Evolutionary conservation across 2,797 vertebrate species (phyloP).

Genomic region (Thamnophis elegans): DNA sequence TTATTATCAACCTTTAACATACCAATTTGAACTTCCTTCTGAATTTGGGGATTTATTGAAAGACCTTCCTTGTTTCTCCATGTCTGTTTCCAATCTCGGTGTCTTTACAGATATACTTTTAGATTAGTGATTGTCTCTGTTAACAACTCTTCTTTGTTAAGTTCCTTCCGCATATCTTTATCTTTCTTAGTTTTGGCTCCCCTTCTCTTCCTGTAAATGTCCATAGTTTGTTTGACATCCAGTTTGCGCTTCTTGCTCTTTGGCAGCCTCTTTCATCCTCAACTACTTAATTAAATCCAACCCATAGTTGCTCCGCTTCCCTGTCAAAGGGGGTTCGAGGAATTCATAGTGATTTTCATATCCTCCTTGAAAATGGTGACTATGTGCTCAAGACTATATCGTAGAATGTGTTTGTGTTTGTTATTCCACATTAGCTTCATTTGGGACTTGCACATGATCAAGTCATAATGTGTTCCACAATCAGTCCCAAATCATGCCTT

Average conservation of each 20-base stretch:
- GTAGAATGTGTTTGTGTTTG: neutral
- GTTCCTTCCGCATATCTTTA: neutral
- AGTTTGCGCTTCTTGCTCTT: neutral
- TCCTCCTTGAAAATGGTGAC: neutral
- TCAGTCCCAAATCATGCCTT: neutral
- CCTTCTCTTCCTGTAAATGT: neutral
- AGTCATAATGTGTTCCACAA: neutral
- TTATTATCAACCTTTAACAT: neutral
- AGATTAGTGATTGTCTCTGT: neutral
- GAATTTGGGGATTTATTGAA: neutral
- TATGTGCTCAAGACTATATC: neutral
- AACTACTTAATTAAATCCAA: neutral
- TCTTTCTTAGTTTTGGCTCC: neutral
- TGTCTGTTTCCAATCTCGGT: neutral
- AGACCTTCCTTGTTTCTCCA: neutral
- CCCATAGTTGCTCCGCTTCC: neutral
- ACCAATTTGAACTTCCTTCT: neutral
- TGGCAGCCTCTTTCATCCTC: neutral
- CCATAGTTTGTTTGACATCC: neutral
- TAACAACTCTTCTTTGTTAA: neutral
- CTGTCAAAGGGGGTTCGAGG: neutral
- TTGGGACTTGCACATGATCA: neutral
- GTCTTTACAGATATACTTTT: neutral
- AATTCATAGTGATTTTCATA: neutral
- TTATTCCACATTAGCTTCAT: neutral